Evolutionary conservation across 1,140 invertebrate genomes (phyloP).

Genomic region (Magallana ariakensis): DNA sequence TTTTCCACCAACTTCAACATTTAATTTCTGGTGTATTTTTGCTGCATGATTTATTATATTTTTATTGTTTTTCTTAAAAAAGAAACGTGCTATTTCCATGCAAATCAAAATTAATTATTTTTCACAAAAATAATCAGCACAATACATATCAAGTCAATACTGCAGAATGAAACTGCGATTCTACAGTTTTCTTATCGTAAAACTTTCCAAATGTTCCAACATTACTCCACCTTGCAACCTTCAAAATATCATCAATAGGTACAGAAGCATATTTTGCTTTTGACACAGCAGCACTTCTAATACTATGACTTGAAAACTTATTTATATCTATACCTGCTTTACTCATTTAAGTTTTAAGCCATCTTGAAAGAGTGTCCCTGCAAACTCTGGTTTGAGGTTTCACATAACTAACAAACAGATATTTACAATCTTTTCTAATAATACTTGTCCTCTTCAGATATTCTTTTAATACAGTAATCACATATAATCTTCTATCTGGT

Average conservation of each 20-base stretch:
- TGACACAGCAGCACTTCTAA: constrained; percentile 41
- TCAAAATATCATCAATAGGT: not conserved
- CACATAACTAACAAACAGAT: constrained; percentile 55
- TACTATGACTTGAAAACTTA: constrained; percentile 50
- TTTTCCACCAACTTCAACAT: no score
- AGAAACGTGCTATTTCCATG: no score
- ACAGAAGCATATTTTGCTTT: not conserved
- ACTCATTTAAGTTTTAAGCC: constrained; percentile 49
- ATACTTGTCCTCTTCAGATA: constrained; percentile 26
- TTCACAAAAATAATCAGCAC: not conserved
- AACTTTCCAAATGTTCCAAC: not conserved
- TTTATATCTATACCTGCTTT: constrained; percentile 43
- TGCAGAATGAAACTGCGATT: not conserved
- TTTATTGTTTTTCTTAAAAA: no score
- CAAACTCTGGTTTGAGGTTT: constrained; percentile 44
- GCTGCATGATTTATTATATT: no score
- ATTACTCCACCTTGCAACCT: not conserved
- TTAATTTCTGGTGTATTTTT: no score
- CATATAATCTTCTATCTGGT: constrained; percentile 8
- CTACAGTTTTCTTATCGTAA: no score
- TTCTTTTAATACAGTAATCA: constrained; percentile 18
- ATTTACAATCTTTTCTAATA: constrained; percentile 12
- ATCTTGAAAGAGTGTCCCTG: constrained; percentile 43
- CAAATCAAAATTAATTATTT: no score
- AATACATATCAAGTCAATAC: not conserved